Conservation (phyloP, 2,888 invertebrate species). For the Cosmopolites sordidus region DNA sequence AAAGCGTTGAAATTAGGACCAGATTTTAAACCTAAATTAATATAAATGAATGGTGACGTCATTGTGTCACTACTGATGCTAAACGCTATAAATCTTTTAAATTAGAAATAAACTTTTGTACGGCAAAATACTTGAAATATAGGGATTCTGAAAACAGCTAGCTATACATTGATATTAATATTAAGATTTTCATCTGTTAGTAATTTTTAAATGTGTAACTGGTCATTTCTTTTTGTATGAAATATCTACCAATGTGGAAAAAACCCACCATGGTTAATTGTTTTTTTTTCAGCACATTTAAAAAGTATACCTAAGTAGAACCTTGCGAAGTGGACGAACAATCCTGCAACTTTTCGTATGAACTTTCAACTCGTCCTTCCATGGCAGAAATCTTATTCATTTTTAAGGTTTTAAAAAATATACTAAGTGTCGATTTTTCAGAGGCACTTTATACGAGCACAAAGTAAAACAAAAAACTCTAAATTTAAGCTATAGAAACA, state of each 20-base stretch:
- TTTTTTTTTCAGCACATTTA: neutral
- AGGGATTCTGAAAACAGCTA: constrained; percentile 1
- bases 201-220: neutral
- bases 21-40: too few relatives aligned
- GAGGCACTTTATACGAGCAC: neutral
- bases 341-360: neutral
- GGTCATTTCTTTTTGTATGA: too few relatives aligned
- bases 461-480: neutral
- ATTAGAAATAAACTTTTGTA: neutral
- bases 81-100: neutral
- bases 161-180: neutral
- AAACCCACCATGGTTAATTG: too few relatives aligned
- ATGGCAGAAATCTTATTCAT: neutral
- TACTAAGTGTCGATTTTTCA: neutral
- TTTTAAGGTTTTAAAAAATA: neutral
- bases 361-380: neutral
- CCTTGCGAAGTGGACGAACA: neutral
- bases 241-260: too few relatives aligned
- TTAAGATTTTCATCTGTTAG: neutral
- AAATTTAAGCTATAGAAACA: neutral
- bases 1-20: too few relatives aligned
- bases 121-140: neutral
- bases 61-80: neutral
- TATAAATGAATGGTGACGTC: too few relatives aligned
- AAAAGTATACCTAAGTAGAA: neutral